A percentile compares a stretch with the other conserved stretches of the same genome.
Evolutionary conservation across 2,113 vertebrate species (phyloP).

Genomic region (Dipodomys ordii): DNA sequence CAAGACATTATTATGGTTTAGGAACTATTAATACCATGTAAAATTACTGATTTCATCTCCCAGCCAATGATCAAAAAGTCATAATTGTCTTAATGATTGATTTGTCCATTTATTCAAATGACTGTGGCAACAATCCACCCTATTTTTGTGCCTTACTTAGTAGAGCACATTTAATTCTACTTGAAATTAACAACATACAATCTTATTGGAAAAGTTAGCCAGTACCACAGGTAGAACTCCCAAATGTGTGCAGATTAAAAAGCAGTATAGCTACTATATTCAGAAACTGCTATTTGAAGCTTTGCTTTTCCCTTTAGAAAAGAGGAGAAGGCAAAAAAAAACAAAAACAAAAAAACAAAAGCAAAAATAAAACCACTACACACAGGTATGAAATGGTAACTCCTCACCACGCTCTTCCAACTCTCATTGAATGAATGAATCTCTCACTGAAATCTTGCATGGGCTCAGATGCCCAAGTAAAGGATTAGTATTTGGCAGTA

Average conservation of each 20-base stretch:
- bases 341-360: no score
- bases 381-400: not conserved
- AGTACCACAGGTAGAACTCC: not conserved
- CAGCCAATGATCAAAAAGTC: not conserved
- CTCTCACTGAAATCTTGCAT: no score
- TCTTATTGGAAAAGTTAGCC: not conserved
- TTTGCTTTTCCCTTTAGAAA: not conserved
- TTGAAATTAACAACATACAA: not conserved
- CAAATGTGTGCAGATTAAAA: not conserved
- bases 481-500: no score
- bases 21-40: not conserved
- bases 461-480: not conserved
- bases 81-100: not conserved
- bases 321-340: not conserved
- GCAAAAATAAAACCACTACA: not conserved
- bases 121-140: no score
- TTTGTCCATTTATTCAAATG: not conserved
- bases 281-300: not conserved
- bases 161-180: not conserved
- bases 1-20: not conserved
- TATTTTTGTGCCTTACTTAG: not conserved
- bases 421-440: not conserved
- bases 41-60: not conserved
- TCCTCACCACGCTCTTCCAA: not conserved
- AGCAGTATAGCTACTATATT: not conserved